A percentile compares a stretch with the other conserved stretches of the same genome.
phyloP scores from a whole-genome alignment of 2,888 invertebrate genomes.

The Xylota segnis region DNA sequence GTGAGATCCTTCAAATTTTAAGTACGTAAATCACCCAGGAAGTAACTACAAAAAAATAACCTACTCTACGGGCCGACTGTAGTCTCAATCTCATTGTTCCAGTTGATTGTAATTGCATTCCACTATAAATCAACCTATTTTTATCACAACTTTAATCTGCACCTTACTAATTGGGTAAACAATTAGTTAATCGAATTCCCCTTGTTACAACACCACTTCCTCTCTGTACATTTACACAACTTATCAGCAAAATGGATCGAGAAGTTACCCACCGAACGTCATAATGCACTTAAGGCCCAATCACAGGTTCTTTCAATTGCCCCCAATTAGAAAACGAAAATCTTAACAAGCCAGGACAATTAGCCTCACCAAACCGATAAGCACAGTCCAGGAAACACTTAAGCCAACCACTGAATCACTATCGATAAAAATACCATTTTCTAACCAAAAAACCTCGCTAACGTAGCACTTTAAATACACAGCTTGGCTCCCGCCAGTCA shows the following conservation, averaged over 20 bases:
- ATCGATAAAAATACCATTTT: constrained; percentile 19
- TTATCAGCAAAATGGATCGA: constrained; percentile 47
- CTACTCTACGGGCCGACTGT: too few relatives aligned
- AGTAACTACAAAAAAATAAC: too few relatives aligned
- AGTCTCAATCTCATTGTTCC: too few relatives aligned
- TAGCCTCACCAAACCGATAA: constrained; percentile 8
- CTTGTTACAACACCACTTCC: not conserved
- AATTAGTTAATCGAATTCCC: constrained; percentile 35
- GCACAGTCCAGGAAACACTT: not conserved
- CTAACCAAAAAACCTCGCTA: not conserved
- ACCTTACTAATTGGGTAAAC: constrained; percentile 35
- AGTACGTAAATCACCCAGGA: too few relatives aligned
- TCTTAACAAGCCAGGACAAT: not conserved
- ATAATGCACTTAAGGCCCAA: constrained; percentile 57
- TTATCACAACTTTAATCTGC: constrained; percentile 5
- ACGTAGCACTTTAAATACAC: constrained; percentile 27
- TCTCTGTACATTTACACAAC: constrained; percentile 26
- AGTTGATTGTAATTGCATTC: not conserved
- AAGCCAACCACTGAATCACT: not conserved
- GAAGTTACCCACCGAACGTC: constrained; percentile 37
- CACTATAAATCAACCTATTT: constrained; percentile 11
- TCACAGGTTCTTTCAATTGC: constrained; percentile 32
- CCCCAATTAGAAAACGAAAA: constrained; percentile 5
- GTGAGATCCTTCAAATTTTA: too few relatives aligned
- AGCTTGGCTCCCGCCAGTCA: not conserved